Percentiles rank a stretch among this genome's conserved stretches.
These are phyloP conservation scores for Atopsyche davidsoni DNA, from an alignment of 1,140 invertebrate genomes.

Conservation along the genomic window DNA sequence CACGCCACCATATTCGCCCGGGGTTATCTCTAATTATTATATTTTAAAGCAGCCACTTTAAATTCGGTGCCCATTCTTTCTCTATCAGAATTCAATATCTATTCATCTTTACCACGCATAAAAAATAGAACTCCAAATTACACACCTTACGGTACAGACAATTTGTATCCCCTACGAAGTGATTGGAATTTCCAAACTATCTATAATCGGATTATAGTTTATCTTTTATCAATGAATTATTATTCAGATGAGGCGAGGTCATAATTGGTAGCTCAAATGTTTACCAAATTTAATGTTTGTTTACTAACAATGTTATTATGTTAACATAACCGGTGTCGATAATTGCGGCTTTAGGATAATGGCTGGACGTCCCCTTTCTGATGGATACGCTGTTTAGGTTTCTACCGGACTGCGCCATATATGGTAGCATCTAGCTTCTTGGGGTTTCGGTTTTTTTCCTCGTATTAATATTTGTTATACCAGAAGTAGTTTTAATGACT, in stretches of 20 bases:
- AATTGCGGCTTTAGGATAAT: constrained; percentile 19
- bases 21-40: constrained; percentile 24
- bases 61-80: constrained; percentile 20
- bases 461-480: too few relatives aligned
- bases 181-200: constrained; percentile 28
- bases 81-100: constrained; percentile 15
- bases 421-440: too few relatives aligned
- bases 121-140: constrained; percentile 9
- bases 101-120: constrained; percentile 14
- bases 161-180: constrained; percentile 20
- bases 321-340: constrained; percentile 14
- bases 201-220: constrained; percentile 29
- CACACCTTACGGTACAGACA: constrained; percentile 19
- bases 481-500: too few relatives aligned
- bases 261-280: constrained; percentile 31
- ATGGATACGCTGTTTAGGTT: too few relatives aligned
- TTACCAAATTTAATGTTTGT: constrained; percentile 30
- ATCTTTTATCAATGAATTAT: constrained; percentile 30
- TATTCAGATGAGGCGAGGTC: constrained; percentile 25
- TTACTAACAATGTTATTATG: constrained; percentile 24
- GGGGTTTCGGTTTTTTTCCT: too few relatives aligned
- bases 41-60: constrained; percentile 28
- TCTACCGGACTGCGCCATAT: too few relatives aligned
- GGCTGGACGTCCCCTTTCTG: too few relatives aligned
- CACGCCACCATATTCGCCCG: constrained; percentile 1